These are phyloP conservation scores for Lasioglossum calceatum DNA, from an alignment of 2,888 invertebrate genomes.

Conservation along the genomic window DNA sequence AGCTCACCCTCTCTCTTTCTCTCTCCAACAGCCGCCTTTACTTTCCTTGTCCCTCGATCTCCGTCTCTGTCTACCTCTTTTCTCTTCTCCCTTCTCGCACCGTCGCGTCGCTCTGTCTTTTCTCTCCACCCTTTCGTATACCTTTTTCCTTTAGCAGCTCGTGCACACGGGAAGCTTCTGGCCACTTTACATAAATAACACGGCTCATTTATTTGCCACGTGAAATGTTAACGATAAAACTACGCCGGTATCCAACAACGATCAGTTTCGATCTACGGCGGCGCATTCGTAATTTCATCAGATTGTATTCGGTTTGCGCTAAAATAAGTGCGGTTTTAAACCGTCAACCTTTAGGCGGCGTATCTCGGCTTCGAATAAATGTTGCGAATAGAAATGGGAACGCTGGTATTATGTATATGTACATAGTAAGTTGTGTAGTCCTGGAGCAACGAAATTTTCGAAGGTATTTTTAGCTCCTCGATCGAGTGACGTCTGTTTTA, in stretches of 20 bases:
- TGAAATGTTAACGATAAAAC: conserved; percentile 63
- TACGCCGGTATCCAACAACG: neutral
- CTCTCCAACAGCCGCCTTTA: neutral
- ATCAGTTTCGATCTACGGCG: conserved; percentile 8
- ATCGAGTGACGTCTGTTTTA: too few species aligned
- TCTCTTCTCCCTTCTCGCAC: neutral
- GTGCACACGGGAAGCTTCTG: conserved; percentile 53
- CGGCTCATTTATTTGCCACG: conserved; percentile 61
- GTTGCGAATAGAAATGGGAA: neutral
- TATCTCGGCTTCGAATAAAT: neutral
- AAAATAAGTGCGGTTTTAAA: neutral
- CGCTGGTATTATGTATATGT: neutral
- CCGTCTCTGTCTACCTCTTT: conserved; percentile 8
- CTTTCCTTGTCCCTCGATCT: neutral
- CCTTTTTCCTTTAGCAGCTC: conserved; percentile 23
- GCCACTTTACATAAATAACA: conserved; percentile 70
- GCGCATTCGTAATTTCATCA: neutral
- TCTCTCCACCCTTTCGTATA: conserved; percentile 29
- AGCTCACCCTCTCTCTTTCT: conserved; percentile 10
- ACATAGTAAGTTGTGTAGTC: too few species aligned
- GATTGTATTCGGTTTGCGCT: neutral
- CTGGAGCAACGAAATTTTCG: too few species aligned
- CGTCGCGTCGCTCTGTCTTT: conserved; percentile 10
- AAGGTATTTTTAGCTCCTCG: too few species aligned
- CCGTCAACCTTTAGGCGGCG: neutral